A percentile compares a stretch with the other conserved stretches of the same genome.
Evolutionary conservation across 2,797 vertebrate species (phyloP).

Genomic region (Sparidentex hasta): DNA sequence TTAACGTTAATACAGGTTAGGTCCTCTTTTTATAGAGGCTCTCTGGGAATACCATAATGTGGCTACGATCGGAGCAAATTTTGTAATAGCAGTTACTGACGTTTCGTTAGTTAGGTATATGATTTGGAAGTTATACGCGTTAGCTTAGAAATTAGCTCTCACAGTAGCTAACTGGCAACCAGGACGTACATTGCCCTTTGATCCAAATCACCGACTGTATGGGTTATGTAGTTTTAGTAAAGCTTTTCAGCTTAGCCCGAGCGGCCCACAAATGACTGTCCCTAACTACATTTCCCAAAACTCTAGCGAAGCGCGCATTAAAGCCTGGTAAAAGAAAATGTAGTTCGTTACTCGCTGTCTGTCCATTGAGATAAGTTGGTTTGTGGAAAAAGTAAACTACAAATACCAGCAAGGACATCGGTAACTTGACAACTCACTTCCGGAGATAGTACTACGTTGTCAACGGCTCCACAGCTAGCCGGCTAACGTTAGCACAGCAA

Average conservation of each 20-base stretch:
- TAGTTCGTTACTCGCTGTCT: constrained; percentile 58
- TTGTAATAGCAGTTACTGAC: neutral
- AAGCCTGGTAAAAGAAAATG: constrained; percentile 29
- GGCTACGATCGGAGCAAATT: neutral
- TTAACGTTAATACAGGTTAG: no score
- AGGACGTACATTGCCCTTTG: constrained; percentile 67
- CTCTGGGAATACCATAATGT: neutral
- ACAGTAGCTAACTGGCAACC: constrained; percentile 59
- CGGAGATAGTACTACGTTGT: constrained; percentile 69
- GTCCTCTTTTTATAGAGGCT: neutral
- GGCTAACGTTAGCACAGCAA: constrained; percentile 43
- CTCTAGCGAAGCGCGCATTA: fast-evolving
- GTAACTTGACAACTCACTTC: constrained; percentile 88
- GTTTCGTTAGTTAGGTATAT: neutral
- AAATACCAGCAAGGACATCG: constrained; percentile 63
- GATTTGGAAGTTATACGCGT: constrained; percentile 29
- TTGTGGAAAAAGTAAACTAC: constrained; percentile 71
- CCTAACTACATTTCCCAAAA: constrained; percentile 71
- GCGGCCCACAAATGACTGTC: fast-evolving
- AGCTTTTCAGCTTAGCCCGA: neutral
- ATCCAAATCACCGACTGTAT: constrained; percentile 38
- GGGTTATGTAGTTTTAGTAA: constrained; percentile 80
- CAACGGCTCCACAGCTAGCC: constrained; percentile 52
- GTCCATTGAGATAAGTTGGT: fast-evolving
- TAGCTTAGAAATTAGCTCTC: constrained; percentile 56